These are phyloP conservation scores for Cirrhinus mrigala DNA, from an alignment of 2,797 vertebrate species.

Conservation along the genomic window DNA sequence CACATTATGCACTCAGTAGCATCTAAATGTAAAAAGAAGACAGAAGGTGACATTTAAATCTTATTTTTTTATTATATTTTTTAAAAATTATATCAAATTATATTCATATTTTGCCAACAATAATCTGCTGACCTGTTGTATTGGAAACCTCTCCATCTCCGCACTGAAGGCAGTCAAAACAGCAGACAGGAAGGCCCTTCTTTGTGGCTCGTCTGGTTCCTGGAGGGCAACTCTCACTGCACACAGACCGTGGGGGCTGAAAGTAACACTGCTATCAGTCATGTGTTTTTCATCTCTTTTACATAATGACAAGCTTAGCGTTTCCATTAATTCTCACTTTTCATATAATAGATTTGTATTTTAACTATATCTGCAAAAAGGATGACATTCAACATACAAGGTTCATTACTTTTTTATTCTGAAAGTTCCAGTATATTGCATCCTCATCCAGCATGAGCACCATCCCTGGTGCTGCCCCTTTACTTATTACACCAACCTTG, in stretches of 20 bases:
- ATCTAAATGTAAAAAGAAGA: conserved; percentile 59
- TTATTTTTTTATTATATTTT: no score
- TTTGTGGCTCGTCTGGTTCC: conserved; percentile 60
- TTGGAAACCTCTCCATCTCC: no score
- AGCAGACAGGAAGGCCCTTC: conserved; percentile 65
- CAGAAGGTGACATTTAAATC: background rate
- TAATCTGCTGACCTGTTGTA: no score
- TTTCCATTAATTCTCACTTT: background rate
- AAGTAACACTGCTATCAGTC: background rate
- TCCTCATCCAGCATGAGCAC: conserved; percentile 68
- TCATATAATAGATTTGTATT: background rate
- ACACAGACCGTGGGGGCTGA: conserved; percentile 65
- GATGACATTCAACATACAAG: no score
- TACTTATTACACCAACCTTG: conserved; percentile 69
- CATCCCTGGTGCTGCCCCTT: conserved; percentile 53
- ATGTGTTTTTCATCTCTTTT: background rate
- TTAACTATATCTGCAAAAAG: background rate
- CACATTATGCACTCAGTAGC: conserved; percentile 72
- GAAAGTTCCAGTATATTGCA: conserved; percentile 74
- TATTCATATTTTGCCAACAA: no score
- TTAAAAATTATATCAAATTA: background rate
- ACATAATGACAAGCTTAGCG: background rate
- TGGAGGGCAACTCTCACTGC: conserved; percentile 64
- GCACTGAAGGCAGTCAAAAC: conserved; percentile 64
- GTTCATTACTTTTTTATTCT: conserved; percentile 42